phyloP scores from a whole-genome alignment of 1,140 invertebrate species.

The Mactra quadrangularis region DNA sequence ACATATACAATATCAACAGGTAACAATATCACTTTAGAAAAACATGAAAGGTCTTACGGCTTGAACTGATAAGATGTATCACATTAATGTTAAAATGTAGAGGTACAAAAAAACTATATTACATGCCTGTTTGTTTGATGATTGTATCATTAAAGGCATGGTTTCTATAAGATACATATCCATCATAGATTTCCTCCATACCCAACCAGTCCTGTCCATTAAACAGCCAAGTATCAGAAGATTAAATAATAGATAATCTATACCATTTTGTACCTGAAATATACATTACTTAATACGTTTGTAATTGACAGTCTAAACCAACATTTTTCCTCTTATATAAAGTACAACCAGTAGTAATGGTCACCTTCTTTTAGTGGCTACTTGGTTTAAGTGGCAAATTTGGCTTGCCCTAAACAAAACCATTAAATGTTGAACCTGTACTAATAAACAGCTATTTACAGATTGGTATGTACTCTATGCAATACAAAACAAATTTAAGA shows the following conservation, averaged over 20 bases:
- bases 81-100: not conserved
- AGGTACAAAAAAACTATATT: not conserved
- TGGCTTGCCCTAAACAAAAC: no score
- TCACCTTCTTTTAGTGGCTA: no score
- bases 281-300: not conserved
- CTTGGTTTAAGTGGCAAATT: no score
- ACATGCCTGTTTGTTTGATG: slow-evolving; percentile 21
- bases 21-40: not conserved
- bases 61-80: not conserved
- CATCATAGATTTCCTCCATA: slow-evolving; percentile 76
- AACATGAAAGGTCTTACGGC: not conserved
- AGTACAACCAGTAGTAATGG: no score
- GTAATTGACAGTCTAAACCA: not conserved
- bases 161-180: slow-evolving; percentile 79
- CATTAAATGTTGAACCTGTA: no score
- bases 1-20: no score
- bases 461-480: no score
- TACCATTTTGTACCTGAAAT: slow-evolving; percentile 75
- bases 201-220: slow-evolving; percentile 71
- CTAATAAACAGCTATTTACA: no score
- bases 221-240: slow-evolving; percentile 77
- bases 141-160: slow-evolving; percentile 68
- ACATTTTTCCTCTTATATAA: no score
- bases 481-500: no score
- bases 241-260: slow-evolving; percentile 79